Evolutionary conservation across 2,797 vertebrate species (phyloP).

Genomic region (Bryconaethiops microstoma): DNA sequence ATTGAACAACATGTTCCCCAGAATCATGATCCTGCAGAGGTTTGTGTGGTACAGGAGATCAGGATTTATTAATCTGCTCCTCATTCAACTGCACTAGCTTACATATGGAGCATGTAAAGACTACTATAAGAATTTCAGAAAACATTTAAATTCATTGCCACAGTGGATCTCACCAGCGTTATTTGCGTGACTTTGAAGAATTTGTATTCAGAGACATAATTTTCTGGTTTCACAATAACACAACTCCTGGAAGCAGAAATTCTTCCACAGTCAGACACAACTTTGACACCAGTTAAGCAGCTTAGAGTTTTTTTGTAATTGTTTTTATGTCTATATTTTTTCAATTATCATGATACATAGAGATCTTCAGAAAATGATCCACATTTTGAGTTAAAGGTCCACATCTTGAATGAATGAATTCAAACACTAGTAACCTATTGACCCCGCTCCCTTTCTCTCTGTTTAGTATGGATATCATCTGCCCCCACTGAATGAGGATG

Average conservation of each 20-base stretch:
- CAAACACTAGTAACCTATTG: background rate
- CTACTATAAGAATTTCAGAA: too few relatives aligned
- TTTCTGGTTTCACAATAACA: too few relatives aligned
- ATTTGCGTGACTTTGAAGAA: background rate
- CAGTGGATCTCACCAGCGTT: background rate
- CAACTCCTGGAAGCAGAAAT: too few relatives aligned
- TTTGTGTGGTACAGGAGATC: background rate
- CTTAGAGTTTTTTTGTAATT: background rate
- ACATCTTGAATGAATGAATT: too few relatives aligned
- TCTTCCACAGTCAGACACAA: too few relatives aligned
- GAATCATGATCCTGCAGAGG: background rate
- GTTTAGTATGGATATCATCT: constrained; percentile 89
- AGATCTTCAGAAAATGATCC: background rate
- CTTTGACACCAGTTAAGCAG: background rate
- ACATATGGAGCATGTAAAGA: background rate
- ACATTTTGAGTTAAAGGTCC: too few relatives aligned
- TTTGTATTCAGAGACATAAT: too few relatives aligned
- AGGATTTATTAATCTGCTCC: background rate
- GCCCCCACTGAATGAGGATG: constrained; percentile 74
- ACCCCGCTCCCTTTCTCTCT: background rate
- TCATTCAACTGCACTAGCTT: too few relatives aligned
- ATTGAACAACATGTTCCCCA: background rate
- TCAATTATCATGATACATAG: background rate
- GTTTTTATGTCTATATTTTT: background rate
- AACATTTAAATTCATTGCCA: background rate